A percentile compares a stretch with the other conserved stretches of the same genome.
phyloP scores from a whole-genome alignment of 2,113 vertebrate species.

The Zapus hudsonius region DNA sequence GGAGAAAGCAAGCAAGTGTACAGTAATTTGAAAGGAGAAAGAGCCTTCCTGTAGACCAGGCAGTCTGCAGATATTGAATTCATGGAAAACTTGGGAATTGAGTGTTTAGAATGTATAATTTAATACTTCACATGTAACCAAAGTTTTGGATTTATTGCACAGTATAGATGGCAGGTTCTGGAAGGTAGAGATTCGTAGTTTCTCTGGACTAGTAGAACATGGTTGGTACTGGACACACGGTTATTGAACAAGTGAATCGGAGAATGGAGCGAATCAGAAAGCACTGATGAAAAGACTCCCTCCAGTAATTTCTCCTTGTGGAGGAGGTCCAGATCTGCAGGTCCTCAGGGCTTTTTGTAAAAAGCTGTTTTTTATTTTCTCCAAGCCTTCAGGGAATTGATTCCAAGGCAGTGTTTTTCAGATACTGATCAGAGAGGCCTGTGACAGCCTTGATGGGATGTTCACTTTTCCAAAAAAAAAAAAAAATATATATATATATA shows the following conservation, averaged over 20 bases:
- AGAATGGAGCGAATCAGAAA: neutral
- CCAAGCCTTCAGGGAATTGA: neutral
- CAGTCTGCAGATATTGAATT: neutral
- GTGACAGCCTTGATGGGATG: neutral
- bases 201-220: neutral
- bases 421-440: neutral
- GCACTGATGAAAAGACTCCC: neutral
- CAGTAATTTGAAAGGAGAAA: constrained; percentile 34
- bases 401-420: neutral
- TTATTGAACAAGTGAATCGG: neutral
- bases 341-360: neutral
- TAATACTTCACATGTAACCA: neutral
- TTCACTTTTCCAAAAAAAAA: neutral
- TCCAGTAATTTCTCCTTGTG: neutral
- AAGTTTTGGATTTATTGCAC: neutral
- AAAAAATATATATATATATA: too few species aligned
- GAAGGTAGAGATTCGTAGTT: neutral
- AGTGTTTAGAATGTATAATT: neutral
- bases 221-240: neutral
- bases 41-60: neutral
- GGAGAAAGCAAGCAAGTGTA: neutral
- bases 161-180: neutral
- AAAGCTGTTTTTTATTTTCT: neutral
- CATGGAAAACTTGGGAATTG: constrained; percentile 31
- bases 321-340: neutral